A percentile compares a stretch with the other conserved stretches of the same genome.
Conservation (phyloP, 2,797 vertebrate genomes). For the Falco novaeseelandiae region DNA sequence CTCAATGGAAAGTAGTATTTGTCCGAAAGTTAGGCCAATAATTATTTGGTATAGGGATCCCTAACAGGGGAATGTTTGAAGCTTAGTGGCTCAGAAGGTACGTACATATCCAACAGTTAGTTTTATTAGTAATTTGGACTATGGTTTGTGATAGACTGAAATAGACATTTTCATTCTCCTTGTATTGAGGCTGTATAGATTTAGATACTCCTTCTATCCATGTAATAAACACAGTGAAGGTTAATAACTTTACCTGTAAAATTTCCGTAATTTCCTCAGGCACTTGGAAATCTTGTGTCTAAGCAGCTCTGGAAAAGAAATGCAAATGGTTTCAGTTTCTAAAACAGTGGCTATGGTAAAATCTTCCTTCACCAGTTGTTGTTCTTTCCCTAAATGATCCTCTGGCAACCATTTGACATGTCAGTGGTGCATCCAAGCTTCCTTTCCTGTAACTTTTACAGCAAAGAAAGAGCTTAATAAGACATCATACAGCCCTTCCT, state of each 20-base stretch:
- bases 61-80: neutral
- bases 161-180: neutral
- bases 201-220: neutral
- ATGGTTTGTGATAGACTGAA: neutral
- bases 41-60: neutral
- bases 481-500: neutral
- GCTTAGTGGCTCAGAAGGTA: neutral
- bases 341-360: neutral
- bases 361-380: neutral
- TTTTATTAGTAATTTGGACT: neutral
- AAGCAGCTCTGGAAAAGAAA: neutral
- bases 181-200: neutral
- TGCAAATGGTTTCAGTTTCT: neutral
- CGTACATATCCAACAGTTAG: neutral
- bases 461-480: neutral
- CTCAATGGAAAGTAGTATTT: neutral
- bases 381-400: neutral
- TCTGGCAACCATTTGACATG: neutral
- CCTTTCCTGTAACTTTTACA: neutral
- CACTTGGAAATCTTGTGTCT: neutral
- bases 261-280: neutral
- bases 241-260: neutral
- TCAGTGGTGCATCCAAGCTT: neutral
- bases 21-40: accelerated
- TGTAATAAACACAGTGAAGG: neutral